Base-by-base conservation (phyloP, 2,888 invertebrate genomes). In the Lagria hirta region DNA sequence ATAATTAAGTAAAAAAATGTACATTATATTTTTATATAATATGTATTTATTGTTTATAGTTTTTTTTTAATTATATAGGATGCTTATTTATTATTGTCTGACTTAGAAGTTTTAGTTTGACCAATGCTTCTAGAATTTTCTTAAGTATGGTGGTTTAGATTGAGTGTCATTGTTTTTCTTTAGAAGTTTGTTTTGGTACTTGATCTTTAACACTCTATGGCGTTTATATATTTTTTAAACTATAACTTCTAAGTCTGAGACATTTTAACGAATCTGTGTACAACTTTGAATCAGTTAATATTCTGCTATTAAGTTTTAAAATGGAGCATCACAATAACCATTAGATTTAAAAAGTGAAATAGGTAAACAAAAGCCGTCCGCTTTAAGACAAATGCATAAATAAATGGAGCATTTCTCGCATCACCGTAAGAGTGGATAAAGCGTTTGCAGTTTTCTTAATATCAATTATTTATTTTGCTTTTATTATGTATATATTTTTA, bases 1-100 rank as follows among this genome's bases (percentile, higher is more conserved):
- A 49, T 34, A 45, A 44, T 52, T 53, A 60, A 58, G 54, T 60
- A 43, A 58, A 62, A n/a, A 37, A 57, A 48, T 66, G 65, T 66
- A 65, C 57, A 64, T 62, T 65, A 66, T 68, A 68, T 68, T 68
- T 68, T 68, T 68, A 65, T 67, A 54, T 54, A n/a, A n/a, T 47
- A 57, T 66, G 64, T 66, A 64, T 66, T 66, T 66, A 62, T 66
- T 66, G 62, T 66, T 65, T 64, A 62, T 65, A 63, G 29, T 51
- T 53, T 52, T 54, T 54, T 53, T 55, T 54, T 57, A 54, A 43
- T 55, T 51, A 41, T 53, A 52, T 60, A 60, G 55, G 46, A 40
- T 43, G 52, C 51, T 54, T 56, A 56, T 55, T 54, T 55, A 51
- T 51, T 48, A 37, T 13, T 41, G 29, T 32, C 10, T 24, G 15